Percentiles rank a stretch among this genome's conserved stretches.
These are phyloP conservation scores for Maccullochella peelii DNA, from an alignment of 2,113 vertebrate species.

Conservation along the genomic window DNA sequence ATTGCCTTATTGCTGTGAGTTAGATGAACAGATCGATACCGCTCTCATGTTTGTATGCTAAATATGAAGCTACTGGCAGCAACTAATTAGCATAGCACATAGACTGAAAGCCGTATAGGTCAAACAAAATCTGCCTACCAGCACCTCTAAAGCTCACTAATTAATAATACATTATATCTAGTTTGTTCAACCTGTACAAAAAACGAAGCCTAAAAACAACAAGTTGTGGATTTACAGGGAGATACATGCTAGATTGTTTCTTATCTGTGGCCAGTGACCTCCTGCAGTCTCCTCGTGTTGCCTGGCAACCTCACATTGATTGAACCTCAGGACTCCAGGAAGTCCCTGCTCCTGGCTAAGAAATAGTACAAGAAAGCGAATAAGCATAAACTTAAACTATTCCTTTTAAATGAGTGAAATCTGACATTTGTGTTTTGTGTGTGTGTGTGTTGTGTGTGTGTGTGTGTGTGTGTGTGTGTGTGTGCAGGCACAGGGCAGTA, in stretches of 20 bases:
- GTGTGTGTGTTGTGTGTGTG: constrained; percentile 22
- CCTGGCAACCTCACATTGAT: neutral
- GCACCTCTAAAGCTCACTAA: neutral
- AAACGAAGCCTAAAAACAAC: neutral
- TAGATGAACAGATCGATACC: no score
- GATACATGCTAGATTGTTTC: neutral
- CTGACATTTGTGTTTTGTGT: constrained; percentile 6
- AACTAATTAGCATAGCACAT: neutral
- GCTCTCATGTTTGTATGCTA: no score
- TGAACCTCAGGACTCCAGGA: neutral
- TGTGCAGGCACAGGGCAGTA: constrained; percentile 69
- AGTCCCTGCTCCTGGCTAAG: neutral
- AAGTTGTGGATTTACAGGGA: neutral
- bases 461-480: constrained; percentile 30
- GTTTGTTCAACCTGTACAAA: no score
- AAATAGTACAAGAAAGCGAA: neutral
- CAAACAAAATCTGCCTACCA: neutral
- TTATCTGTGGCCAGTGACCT: neutral
- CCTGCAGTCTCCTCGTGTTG: constrained; percentile 6
- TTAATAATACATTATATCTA: neutral
- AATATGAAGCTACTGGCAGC: neutral
- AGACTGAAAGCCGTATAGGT: neutral
- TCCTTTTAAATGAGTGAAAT: neutral
- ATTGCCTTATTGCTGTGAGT: neutral
- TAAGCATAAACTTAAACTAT: no score